These are phyloP conservation scores for Orthosia gothica DNA, from an alignment of 2,888 invertebrate genomes.

Conservation along the genomic window DNA sequence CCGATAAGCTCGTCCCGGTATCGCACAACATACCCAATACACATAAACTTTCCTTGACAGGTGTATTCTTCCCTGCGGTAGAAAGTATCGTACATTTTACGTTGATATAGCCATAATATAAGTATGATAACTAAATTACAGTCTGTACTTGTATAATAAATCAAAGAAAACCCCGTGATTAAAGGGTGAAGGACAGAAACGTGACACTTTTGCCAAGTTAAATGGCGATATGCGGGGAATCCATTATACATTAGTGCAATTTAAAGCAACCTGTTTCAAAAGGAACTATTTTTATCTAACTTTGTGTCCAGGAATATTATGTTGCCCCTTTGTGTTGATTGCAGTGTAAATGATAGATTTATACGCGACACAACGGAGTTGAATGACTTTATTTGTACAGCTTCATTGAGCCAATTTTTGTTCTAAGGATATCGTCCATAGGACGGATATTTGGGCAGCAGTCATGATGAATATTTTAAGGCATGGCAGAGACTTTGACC, in stretches of 20 bases:
- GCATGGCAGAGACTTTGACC: no score
- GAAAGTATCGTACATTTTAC: conserved; percentile 17
- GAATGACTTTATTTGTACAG: no score
- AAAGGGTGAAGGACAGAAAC: conserved; percentile 36
- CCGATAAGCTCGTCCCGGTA: conserved; percentile 24
- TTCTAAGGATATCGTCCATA: background rate
- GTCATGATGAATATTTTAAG: background rate
- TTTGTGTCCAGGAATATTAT: conserved; percentile 31
- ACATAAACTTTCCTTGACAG: conserved; percentile 14
- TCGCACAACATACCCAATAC: conserved; percentile 23
- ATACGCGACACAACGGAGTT: conserved; percentile 1
- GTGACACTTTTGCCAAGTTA: conserved; percentile 57
- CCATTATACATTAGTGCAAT: conserved; percentile 40
- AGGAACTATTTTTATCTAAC: conserved; percentile 25
- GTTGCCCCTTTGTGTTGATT: conserved; percentile 27
- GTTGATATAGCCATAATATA: conserved; percentile 10
- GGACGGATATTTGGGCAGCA: no score
- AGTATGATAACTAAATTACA: conserved; percentile 31
- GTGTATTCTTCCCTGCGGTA: conserved; percentile 3
- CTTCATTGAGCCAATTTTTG: conserved; percentile 7
- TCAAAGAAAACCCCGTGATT: conserved; percentile 54
- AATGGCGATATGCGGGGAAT: conserved; percentile 34
- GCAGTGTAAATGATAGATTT: conserved; percentile 25
- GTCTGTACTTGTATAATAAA: conserved; percentile 36
- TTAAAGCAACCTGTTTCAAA: conserved; percentile 37